These are phyloP conservation scores for Vipera latastei DNA, from an alignment of 2,797 vertebrate species.

Conservation along the genomic window DNA sequence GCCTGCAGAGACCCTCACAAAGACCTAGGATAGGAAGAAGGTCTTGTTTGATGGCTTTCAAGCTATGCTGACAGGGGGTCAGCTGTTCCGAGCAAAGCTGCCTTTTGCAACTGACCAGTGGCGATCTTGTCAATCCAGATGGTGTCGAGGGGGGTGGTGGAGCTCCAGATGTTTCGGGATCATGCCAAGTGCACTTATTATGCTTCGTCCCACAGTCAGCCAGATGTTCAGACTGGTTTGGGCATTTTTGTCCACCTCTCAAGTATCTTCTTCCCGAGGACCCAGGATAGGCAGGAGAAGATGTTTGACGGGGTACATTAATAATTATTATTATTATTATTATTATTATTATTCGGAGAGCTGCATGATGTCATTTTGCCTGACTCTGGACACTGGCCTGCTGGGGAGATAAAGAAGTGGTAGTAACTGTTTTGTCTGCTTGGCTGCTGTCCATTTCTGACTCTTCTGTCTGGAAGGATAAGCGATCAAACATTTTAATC, in stretches of 20 bases:
- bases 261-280: neutral
- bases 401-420: neutral
- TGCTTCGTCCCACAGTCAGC: too few relatives aligned
- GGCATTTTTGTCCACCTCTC: neutral
- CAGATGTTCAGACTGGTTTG: too few relatives aligned
- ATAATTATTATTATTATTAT: neutral
- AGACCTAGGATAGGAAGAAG: too few relatives aligned
- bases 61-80: too few relatives aligned
- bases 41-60: too few relatives aligned
- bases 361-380: neutral
- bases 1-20: too few relatives aligned
- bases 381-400: accelerated
- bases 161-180: too few relatives aligned
- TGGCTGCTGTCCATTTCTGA: slow-evolving; percentile 3
- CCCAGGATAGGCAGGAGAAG: neutral
- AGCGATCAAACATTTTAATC: neutral
- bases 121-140: too few relatives aligned
- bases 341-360: slow-evolving; percentile 2
- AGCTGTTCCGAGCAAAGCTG: too few relatives aligned
- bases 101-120: too few relatives aligned
- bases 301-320: neutral
- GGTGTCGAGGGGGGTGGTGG: too few relatives aligned
- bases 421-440: neutral
- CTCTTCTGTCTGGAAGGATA: neutral
- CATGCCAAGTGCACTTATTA: too few relatives aligned